These are phyloP conservation scores for Bradypus variegatus DNA, from an alignment of 2,797 vertebrate species.

Conservation along the genomic window DNA sequence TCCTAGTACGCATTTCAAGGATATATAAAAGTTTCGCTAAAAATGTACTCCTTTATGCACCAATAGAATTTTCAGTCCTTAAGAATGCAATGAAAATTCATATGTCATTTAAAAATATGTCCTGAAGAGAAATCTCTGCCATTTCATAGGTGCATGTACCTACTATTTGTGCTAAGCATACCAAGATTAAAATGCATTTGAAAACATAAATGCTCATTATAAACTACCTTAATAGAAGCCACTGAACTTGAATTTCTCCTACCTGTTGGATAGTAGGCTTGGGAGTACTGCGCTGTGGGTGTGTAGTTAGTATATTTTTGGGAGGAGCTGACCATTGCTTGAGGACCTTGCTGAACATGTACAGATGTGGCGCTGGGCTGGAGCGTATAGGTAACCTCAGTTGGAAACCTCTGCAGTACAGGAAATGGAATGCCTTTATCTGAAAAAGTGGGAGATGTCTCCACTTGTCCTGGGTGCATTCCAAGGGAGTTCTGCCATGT, in stretches of 20 bases:
- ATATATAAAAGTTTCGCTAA: conserved; percentile 32
- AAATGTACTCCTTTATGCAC: conserved; percentile 1
- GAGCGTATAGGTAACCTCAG: conserved; percentile 66
- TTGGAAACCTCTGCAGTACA: conserved; percentile 64
- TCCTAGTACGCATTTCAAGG: conserved; percentile 29
- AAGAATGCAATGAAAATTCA: conserved; percentile 23
- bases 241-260: conserved; percentile 50
- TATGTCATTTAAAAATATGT: neutral
- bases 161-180: conserved; percentile 18
- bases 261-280: conserved; percentile 77
- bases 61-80: conserved; percentile 23
- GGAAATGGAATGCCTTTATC: conserved; percentile 70
- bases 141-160: conserved; percentile 23
- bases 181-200: neutral
- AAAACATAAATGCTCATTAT: conserved; percentile 36
- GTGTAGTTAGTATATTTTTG: conserved; percentile 66
- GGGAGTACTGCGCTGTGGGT: conserved; percentile 68
- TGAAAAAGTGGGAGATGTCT: conserved; percentile 66
- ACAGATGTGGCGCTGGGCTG: conserved; percentile 64
- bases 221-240: conserved; percentile 42
- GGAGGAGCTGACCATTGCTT: conserved; percentile 54
- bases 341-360: conserved; percentile 70
- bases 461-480: conserved; percentile 67
- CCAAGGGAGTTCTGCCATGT: conserved; percentile 71
- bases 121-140: neutral